Conservation (phyloP, 2,797 vertebrate species). For the Falco cherrug region DNA sequence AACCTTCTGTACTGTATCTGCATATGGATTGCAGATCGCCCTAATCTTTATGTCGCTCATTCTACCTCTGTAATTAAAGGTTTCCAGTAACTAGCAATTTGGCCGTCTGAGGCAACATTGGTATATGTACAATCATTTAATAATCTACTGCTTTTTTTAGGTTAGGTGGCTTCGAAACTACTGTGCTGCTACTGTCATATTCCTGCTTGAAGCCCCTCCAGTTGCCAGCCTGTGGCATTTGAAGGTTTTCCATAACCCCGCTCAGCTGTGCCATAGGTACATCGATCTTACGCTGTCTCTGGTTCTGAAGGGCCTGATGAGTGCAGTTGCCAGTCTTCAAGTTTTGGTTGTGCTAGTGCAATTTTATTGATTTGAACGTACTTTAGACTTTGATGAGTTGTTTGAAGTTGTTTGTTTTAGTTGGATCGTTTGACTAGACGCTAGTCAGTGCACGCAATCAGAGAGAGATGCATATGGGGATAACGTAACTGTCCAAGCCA, state of each 20-base stretch:
- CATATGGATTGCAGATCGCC: not conserved
- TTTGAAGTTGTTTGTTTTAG: not conserved
- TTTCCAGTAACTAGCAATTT: constrained; percentile 37
- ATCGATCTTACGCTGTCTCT: not conserved
- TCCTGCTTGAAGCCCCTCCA: not conserved
- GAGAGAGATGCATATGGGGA: not conserved
- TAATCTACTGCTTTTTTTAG: not conserved
- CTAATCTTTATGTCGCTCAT: not conserved
- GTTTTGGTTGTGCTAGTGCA: not conserved
- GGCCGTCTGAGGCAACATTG: not conserved
- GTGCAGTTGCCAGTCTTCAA: too few species aligned
- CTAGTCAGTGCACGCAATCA: not conserved
- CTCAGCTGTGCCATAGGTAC: not conserved
- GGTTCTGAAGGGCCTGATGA: not conserved
- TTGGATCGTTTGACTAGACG: not conserved
- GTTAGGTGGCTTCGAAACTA: not conserved
- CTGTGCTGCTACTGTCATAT: not conserved
- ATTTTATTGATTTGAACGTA: not conserved
- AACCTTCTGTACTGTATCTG: not conserved
- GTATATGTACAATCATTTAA: not conserved
- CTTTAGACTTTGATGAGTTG: not conserved
- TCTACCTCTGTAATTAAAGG: constrained; percentile 26
- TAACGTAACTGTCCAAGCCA: not conserved
- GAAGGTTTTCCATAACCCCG: not conserved
- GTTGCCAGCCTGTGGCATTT: not conserved